Evolutionary conservation across 2,113 vertebrate genomes (phyloP), one percentile per base, ranked within the genome.

Genomic region (Pelvicachromis taeniatus): DNA sequence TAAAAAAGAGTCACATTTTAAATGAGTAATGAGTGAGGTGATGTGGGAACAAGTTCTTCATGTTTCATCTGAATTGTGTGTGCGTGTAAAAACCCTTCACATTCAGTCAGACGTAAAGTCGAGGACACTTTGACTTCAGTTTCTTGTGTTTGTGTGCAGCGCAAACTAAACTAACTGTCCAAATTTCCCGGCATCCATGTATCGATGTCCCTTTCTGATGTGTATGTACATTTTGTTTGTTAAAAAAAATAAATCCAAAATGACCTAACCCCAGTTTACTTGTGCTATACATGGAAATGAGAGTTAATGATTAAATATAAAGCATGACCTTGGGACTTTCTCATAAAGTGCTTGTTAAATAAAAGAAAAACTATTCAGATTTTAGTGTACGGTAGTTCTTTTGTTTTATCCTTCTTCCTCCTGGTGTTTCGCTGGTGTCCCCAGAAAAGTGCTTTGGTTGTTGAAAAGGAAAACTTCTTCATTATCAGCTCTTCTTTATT

Each of bases 381-480:
- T 73, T 80, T 85, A 75, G 81, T 88, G 53, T 90, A 38, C 82
- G 89, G 53, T 92, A 90, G 82, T 90, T 83, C 78, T 48, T 87
- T 92, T 90, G 92, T 93, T 89, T 89, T 77, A 90, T 89, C 80
- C 35, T 88, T 81, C 78, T 87, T 93, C 81, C 83, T 92, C 85
- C 86, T 88, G 54, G 89, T 93, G 90, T 79, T 89, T 77, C 55
- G 80, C 94, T 91, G 94, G 92, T 92, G 90, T 95, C 90, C 93
- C 92, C 89, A 93, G 90, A 93, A 96, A 96, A 96, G 95, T 96
- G 96, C 97, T 97, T 97, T 97, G 97, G 97, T 96, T 96, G 95
- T 87, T 78, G 26, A 87, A 80, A 85, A 84, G 77, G 58, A 63
- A 88, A 86, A 92, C 81, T 80, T 84, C 80, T 86, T 90, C 80